A percentile compares a stretch with the other conserved stretches of the same genome.
phyloP scores from a whole-genome alignment of 2,113 vertebrate genomes.

The Tonatia bakeri region DNA sequence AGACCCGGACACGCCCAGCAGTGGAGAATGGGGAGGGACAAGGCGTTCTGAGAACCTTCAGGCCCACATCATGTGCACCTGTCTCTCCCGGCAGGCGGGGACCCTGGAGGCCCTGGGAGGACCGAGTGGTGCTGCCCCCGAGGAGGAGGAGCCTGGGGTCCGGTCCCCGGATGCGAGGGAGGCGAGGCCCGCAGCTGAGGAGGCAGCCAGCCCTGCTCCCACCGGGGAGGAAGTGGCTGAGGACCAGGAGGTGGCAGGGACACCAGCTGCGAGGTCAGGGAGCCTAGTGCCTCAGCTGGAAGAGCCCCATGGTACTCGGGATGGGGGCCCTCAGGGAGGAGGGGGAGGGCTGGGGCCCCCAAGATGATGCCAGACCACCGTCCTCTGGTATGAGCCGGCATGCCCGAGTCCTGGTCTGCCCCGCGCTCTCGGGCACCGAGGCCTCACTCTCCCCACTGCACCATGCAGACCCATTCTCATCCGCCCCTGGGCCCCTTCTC shows the following conservation, averaged over 20 bases:
- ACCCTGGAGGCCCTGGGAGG: not conserved
- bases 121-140: not conserved
- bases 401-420: not conserved
- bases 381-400: accelerated
- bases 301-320: not conserved
- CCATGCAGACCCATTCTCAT: accelerated
- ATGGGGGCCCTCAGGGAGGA: accelerated
- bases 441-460: not conserved
- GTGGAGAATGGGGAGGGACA: not conserved
- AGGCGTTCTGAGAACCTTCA: not conserved
- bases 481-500: not conserved
- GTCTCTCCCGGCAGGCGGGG: not conserved
- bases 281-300: not conserved
- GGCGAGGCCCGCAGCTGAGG: not conserved
- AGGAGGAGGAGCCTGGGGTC: not conserved
- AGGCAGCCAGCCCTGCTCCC: not conserved
- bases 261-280: not conserved
- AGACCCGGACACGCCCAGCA: accelerated
- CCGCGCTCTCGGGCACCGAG: accelerated
- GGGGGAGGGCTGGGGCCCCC: too few species aligned
- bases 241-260: not conserved
- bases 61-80: not conserved
- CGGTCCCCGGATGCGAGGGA: not conserved
- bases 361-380: not conserved
- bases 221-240: not conserved